These are phyloP conservation scores for Falco berigora DNA, from an alignment of 2,797 vertebrate species.

Conservation along the genomic window DNA sequence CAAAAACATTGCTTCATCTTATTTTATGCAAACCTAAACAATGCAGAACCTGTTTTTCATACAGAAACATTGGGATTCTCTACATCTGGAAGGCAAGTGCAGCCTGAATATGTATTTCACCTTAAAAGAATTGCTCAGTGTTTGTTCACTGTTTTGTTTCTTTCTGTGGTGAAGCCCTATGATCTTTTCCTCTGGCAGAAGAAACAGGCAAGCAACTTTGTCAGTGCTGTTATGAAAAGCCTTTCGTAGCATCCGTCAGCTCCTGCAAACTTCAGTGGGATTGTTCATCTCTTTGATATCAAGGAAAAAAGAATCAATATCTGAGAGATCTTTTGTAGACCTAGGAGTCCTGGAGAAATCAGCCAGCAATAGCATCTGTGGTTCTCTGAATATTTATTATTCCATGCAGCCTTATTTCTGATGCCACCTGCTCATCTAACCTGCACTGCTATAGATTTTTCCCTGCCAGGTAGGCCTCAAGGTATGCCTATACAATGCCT, in stretches of 20 bases:
- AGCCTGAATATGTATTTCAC: background rate
- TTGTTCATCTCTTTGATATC: conserved; percentile 27
- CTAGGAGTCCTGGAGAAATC: background rate
- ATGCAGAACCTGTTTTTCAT: background rate
- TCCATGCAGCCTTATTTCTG: background rate
- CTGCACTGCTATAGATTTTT: conserved; percentile 5
- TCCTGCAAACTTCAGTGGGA: background rate
- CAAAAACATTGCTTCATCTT: background rate
- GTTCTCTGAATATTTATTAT: background rate
- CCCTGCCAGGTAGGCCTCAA: background rate
- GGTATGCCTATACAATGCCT: background rate
- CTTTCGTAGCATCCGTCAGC: background rate
- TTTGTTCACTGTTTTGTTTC: conserved; percentile 4
- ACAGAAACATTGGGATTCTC: background rate
- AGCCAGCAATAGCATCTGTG: background rate
- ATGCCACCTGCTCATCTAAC: background rate
- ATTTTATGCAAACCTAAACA: background rate
- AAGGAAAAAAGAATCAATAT: conserved; percentile 15
- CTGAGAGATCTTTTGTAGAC: background rate
- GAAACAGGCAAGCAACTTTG: background rate
- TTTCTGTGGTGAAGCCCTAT: background rate
- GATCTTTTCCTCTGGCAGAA: background rate
- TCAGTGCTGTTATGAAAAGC: background rate
- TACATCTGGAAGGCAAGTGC: background rate
- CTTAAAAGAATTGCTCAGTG: background rate